A percentile compares a stretch with the other conserved stretches of the same genome.
These are phyloP conservation scores for Lytechinus variegatus DNA, from an alignment of 35 echinoderm and acorn worm genomes.

Conservation along the genomic window DNA sequence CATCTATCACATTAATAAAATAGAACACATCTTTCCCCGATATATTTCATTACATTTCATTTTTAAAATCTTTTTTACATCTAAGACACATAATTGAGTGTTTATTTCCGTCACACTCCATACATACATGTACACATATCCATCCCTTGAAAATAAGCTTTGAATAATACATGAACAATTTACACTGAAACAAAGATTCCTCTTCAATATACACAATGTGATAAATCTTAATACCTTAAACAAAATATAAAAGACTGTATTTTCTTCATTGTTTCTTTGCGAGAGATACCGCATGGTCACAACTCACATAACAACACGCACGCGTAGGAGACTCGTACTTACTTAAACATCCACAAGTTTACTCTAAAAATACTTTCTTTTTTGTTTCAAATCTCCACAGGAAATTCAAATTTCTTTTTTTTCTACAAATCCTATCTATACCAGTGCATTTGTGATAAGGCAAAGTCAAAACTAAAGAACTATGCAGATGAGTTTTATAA, in stretches of 20 bases:
- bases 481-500: neutral
- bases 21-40: conserved; percentile 2
- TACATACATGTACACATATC: no score
- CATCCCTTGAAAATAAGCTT: neutral
- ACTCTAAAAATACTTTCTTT: conserved; percentile 19
- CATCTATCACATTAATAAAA: neutral
- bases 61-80: neutral
- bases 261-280: neutral
- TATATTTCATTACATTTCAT: conserved; percentile 23
- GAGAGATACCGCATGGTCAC: neutral
- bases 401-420: conserved; percentile 3
- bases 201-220: neutral
- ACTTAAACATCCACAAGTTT: neutral
- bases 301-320: neutral
- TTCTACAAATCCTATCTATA: conserved; percentile 35
- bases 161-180: conserved; percentile 32
- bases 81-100: neutral
- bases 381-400: neutral
- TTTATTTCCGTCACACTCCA: neutral
- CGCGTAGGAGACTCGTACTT: neutral
- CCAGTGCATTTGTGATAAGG: neutral
- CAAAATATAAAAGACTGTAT: conserved; percentile 27
- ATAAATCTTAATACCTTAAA: neutral
- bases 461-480: conserved; percentile 8
- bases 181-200: conserved; percentile 17